These are phyloP conservation scores for Cherax destructor DNA, from an alignment of 1,140 invertebrate genomes.

Conservation along the genomic window DNA sequence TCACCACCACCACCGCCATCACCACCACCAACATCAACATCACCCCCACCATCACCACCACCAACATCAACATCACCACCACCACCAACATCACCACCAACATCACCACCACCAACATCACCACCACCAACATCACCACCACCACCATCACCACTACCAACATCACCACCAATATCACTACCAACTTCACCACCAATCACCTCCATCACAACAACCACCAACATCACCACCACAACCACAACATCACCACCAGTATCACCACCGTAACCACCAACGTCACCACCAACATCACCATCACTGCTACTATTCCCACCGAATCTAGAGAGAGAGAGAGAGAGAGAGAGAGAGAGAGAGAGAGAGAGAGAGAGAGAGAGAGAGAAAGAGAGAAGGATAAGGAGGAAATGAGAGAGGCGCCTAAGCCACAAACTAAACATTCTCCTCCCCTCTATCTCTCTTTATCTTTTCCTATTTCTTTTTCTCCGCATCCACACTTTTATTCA, in stretches of 20 bases:
- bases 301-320: background rate
- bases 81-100: too few relatives aligned
- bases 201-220: too few relatives aligned
- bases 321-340: background rate
- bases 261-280: too few relatives aligned
- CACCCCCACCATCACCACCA: too few relatives aligned
- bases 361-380: background rate
- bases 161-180: too few relatives aligned
- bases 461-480: background rate
- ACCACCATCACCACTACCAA: too few relatives aligned
- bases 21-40: background rate
- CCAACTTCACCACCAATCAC: too few relatives aligned
- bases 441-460: background rate
- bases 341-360: background rate
- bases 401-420: background rate
- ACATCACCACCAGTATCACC: too few relatives aligned
- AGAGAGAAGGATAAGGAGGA: background rate
- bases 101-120: too few relatives aligned
- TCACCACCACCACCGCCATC: background rate
- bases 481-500: background rate
- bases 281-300: background rate
- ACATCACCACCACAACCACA: too few relatives aligned
- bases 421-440: slow-evolving; percentile 1
- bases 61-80: too few relatives aligned
- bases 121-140: too few relatives aligned